A percentile compares a stretch with the other conserved stretches of the same genome.
Evolutionary conservation across 2,797 vertebrate species (phyloP).

Genomic region (Microctenopoma stevenorrisi): DNA sequence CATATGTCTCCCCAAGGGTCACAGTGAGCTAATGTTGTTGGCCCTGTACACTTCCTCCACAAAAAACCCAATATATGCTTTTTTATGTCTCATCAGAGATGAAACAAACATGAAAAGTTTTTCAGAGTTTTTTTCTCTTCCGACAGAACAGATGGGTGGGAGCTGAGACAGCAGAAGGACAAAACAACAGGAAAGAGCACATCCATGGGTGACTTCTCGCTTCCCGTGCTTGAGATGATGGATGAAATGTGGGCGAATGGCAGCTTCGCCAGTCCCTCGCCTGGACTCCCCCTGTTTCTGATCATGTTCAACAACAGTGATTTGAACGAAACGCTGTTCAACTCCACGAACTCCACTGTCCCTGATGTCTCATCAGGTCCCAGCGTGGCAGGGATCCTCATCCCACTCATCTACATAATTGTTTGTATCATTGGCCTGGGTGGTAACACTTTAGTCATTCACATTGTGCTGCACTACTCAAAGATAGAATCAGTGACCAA

Average conservation of each 20-base stretch:
- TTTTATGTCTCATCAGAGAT: background rate
- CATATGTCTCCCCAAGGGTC: too few relatives aligned
- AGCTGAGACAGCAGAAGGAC: constrained; percentile 68
- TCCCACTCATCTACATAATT: constrained; percentile 89
- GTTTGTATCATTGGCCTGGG: constrained; percentile 92
- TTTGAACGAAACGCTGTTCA: constrained; percentile 71
- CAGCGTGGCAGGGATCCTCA: constrained; percentile 78
- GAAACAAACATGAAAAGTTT: background rate
- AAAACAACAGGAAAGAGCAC: constrained; percentile 18
- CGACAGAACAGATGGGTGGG: constrained; percentile 72
- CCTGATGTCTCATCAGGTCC: constrained; percentile 38
- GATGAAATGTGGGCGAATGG: constrained; percentile 69
- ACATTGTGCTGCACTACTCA: constrained; percentile 93
- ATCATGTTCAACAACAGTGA: constrained; percentile 73
- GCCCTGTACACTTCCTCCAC: background rate
- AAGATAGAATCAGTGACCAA: constrained; percentile 98
- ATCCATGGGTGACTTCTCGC: constrained; percentile 51
- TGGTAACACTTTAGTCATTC: constrained; percentile 94
- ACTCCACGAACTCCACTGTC: constrained; percentile 64
- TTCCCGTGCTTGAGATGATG: constrained; percentile 48
- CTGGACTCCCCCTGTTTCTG: constrained; percentile 40
- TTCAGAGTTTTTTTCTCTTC: constrained; percentile 21
- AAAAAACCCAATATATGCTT: constrained; percentile 8
- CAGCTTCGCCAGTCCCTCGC: constrained; percentile 67
- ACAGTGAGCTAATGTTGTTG: background rate